Base-by-base conservation (phyloP, 2,888 invertebrate genomes). In the Piscicola geometra region DNA sequence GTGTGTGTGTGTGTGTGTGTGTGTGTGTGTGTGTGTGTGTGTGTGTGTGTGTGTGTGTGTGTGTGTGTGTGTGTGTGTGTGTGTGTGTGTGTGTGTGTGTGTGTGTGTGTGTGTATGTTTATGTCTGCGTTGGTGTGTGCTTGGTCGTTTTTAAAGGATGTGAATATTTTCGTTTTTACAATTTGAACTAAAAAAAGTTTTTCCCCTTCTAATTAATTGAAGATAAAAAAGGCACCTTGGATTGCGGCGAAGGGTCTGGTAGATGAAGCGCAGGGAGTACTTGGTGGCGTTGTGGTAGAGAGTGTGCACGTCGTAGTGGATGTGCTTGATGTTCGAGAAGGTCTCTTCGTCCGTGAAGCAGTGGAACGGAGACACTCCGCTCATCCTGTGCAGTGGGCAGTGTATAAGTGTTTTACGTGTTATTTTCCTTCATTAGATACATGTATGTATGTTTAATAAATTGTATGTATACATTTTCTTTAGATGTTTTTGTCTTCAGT, bases 251-350 rank as follows among this genome's bases (percentile, higher is more conserved):
- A 99, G 93, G 78, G 96, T 88, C 85, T 93, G 91, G 92, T 95
- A 96, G 80, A 98, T 89, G 88, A 99, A 98, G 81, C 95, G 88
- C 5, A 93, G 91, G 3, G 92, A 92, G 86, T 94, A 94, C 86
- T 93, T 95, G 60, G 94, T 93, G 75, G 95, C 90, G 86, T 96
- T 96, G 84, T 93, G 93, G 85, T 92, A 96, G 15, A 99, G 89
- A 85, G 94, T 91, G 83, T 96, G 96, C 84, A 95, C 95, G 82
- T 95, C 90, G 87, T 93, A 94, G 72, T 97, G 89, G 21, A 94
- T 94, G 87, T 91, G 94, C 80, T 91, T 90, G 82, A 96, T 93
- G 86, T 97, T 96, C 85, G 72, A 52, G 33, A 70, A 78, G 3
- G 93, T 94, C 85, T 96, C 95, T 30, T 90, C 89, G 77, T 91